Conservation (phyloP, 1,140 invertebrate species). For the Lasioglossum albipes region DNA sequence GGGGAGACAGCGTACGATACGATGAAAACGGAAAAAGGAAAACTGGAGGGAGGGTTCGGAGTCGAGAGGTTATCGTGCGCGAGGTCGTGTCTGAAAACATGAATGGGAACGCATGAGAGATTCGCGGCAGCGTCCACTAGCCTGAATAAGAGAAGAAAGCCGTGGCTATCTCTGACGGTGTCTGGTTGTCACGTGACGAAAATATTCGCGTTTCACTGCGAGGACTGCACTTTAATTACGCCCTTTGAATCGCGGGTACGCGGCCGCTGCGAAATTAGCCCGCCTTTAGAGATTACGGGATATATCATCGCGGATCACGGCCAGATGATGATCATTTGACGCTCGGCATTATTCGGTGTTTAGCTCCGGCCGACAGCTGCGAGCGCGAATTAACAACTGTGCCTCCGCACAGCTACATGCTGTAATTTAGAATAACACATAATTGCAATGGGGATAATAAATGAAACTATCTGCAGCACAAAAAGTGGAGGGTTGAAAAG, state of each 20-base stretch:
- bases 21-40: slow-evolving; percentile 10
- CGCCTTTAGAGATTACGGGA: neutral
- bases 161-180: slow-evolving; percentile 11
- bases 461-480: no score
- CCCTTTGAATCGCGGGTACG: slow-evolving; percentile 8
- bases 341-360: neutral
- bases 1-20: neutral
- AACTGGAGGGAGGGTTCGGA: neutral
- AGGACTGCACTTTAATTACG: slow-evolving; percentile 19
- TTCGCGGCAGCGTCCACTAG: neutral
- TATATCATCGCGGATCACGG: neutral
- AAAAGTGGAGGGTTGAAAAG: no score
- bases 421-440: no score
- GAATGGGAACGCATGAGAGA: slow-evolving; percentile 38
- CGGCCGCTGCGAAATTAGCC: neutral
- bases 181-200: slow-evolving; percentile 17
- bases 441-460: no score
- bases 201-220: slow-evolving; percentile 5
- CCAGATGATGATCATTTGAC: neutral
- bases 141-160: slow-evolving; percentile 25
- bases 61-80: slow-evolving; percentile 36
- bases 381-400: no score
- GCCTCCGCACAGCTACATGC: no score
- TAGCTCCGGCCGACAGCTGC: neutral
- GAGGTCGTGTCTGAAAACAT: slow-evolving; percentile 28